Base-by-base conservation (phyloP, 2,113 vertebrate genomes). In the Onychostoma macrolepis region DNA sequence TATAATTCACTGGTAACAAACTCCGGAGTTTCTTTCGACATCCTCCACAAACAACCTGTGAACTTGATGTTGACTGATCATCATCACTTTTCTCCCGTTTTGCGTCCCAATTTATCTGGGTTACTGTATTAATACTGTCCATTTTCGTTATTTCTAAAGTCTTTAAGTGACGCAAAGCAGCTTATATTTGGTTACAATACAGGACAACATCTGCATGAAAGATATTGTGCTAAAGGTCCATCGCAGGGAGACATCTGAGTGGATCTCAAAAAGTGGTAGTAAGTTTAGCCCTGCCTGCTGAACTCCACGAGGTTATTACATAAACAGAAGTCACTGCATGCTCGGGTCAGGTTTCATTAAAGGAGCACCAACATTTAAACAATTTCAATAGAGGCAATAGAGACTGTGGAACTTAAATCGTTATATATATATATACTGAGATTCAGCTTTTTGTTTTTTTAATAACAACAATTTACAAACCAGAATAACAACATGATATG, bases 1-100 rank as follows among this genome's bases (percentile, higher is more conserved):
- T 92, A 88, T 92, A 94, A 28, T 87, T 88, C 33, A 41, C 87
- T 15, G 93, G 92, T 78, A 92, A 81, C 77, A 89, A 81, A 77
- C 30, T 65, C 30, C 67, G 80, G 24, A 91, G 45, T 77, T 83
- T 89, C 86, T 84, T 88, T 76, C 88, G 58, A 87, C 90, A 93
- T 50, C 85, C 86, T 89, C 91, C 79, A 86, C 93, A 93, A 48
- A 58, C 24, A 41, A 4, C 43, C 33, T 63, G 53, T 36, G 86
- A 79, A 53, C 76, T 87, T 13, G 85, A 72, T 1, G 41, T 67
- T 41, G 87, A 53, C 65, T 53, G 67, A 43, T 36, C 77, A 53
- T 87, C 86, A n/a, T 71, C 56, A 28, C 7, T 50, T 83, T 58
- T 86, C 43, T 61, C 87, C 2, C 21, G 0, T 77, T 67, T 79